These are phyloP conservation scores for Melanogrammus aeglefinus DNA, from an alignment of 2,797 vertebrate species.

Conservation along the genomic window DNA sequence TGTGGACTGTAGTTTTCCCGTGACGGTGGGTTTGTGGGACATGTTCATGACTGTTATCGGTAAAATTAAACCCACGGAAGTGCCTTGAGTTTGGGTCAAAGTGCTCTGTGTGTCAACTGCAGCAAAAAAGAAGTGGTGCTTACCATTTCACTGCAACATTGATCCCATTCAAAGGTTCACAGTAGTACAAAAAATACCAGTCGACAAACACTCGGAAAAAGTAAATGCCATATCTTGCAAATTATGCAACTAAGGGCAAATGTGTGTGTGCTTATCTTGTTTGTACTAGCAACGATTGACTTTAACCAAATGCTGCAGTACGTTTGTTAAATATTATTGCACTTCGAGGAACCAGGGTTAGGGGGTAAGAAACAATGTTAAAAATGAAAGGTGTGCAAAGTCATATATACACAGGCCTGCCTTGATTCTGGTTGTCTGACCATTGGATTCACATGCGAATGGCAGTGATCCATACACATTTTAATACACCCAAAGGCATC, in stretches of 20 bases:
- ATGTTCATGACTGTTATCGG: not conserved
- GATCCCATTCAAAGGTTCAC: constrained; percentile 26
- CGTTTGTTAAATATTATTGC: constrained; percentile 72
- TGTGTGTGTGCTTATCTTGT: constrained; percentile 61
- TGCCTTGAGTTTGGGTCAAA: constrained; percentile 15
- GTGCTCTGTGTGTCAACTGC: constrained; percentile 26
- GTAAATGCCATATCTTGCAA: constrained; percentile 35
- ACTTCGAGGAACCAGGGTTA: constrained; percentile 49
- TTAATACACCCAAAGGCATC: not conserved
- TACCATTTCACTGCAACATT: constrained; percentile 13
- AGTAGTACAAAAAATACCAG: constrained; percentile 17
- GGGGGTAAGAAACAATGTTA: constrained; percentile 36
- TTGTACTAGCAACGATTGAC: constrained; percentile 64
- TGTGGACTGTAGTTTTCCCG: not conserved
- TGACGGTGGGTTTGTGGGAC: not conserved
- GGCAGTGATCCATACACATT: not conserved
- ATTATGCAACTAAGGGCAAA: constrained; percentile 43
- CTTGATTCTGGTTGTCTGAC: not conserved
- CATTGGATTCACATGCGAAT: not conserved
- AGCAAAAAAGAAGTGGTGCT: constrained; percentile 23
- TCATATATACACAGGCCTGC: not conserved
- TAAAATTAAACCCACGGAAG: constrained; percentile 29
- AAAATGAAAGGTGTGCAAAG: not conserved
- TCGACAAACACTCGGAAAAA: not conserved
- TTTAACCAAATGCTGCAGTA: constrained; percentile 56